Base-by-base conservation (phyloP, 2,888 invertebrate species). In the Ormyrus thymus region DNA sequence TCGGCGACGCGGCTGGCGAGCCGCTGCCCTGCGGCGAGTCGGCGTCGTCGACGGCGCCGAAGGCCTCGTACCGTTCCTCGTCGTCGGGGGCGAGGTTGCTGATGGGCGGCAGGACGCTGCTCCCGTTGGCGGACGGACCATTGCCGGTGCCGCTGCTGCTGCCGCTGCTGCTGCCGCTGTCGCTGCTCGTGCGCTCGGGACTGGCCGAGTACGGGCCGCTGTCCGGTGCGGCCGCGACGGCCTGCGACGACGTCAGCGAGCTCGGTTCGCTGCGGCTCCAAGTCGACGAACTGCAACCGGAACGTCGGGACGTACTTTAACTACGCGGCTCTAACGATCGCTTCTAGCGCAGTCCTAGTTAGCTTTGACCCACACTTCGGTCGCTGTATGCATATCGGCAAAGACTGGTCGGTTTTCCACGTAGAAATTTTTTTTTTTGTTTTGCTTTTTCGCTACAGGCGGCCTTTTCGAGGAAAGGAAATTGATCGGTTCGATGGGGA, bases 51-150 rank as follows among this genome's bases (percentile, higher is more conserved):
- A 84, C 86, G 77, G 86, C 88, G 0, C 89, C 89, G 76, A 89
- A 88, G 0, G 86, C 89, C 75, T 90, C 89, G 89, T 87, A 90
- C 51, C 86, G 86, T 76, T 89, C 89, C 79, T 89, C 89, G 79
- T 86, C 86, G 74, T 76, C 79, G 8, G 73, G 51, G 10, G 77
- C 68, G 45, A 80, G 78, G 45, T 43, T 66, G 7, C 64, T 78
- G 53, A 80, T 70, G 43, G 59, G 76, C 13, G 29, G 48, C 58
- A 61, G 70, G 11, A 81, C 77, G 9, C 83, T 83, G 71, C 75
- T 79, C 50, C 79, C 59, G 7, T 75, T 43, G 45, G 11, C 59
- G 55, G 65, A 56, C 29, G 43, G 66, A 10, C 46, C 69, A 64
- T 58, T 51, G 74, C 58, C 66, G 43, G 59, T 11, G 1, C 9